Base-by-base conservation (phyloP, 2,888 invertebrate species). In the Thymelicus sylvestris region DNA sequence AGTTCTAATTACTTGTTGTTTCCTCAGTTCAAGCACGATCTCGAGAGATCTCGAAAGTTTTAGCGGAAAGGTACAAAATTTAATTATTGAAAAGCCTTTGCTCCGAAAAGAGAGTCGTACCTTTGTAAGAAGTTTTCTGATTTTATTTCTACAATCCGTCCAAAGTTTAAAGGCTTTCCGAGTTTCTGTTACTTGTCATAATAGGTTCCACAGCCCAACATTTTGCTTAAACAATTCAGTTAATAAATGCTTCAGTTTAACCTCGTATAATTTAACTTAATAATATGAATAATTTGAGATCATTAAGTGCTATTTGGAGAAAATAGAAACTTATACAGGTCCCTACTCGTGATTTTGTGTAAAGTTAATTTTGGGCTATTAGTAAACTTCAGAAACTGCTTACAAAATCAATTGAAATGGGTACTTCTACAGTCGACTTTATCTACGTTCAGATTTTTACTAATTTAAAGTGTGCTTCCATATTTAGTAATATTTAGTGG, bases 1-100 rank as follows among this genome's bases (percentile, higher is more conserved):
- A 72, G 65, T 67, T 61, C 60, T 72, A 74, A 74, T 74, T 74
- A 73, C 67, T 74, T 74, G 69, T 73, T 74, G 74, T 74, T 69
- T 65, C 55, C 64, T 73, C 68, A 66, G 70, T 72, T 71, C 62
- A 72, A 72, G 71, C 55, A 66, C 57, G 39, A 71, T 38, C 71
- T 66, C 66, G 63, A 65, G 70, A 65, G 70, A 65, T 70, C 41
- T 57, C 24, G 7, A 61, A 71, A 71, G 50, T 61, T 71, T 70
- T 31, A 66, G 55, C 38, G 61, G 52, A 66, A 60, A 66, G 60
- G 61, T 66, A 66, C 66, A 47, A 70, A 70, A 71, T 71, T 71
- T 71, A 66, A 71, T 71, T 71, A 71, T 71, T 66, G 66, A 71
- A 71, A 71, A 66, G 65, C 61, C 63, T 52, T 61, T 47, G 63